Conservation (phyloP, 2,113 vertebrate species). For the Dasypus novemcinctus region DNA sequence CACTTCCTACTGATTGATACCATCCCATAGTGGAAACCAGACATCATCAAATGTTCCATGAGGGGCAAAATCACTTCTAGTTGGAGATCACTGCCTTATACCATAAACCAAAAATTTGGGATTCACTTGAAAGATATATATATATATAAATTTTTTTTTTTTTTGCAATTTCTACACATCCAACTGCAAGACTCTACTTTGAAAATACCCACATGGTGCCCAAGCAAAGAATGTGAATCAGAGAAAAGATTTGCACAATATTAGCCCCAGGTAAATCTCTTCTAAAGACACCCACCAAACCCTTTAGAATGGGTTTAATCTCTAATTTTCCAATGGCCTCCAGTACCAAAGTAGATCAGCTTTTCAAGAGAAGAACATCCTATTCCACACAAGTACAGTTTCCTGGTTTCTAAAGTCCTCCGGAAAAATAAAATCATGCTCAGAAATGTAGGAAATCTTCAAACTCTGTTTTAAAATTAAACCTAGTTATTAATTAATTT, state of each 20-base stretch:
- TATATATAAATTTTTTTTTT: too few relatives aligned
- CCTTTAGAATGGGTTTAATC: not conserved
- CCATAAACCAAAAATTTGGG: not conserved
- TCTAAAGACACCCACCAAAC: rapidly evolving
- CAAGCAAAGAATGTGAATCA: not conserved
- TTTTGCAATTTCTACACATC: not conserved
- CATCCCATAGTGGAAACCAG: not conserved
- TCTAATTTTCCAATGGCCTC: not conserved
- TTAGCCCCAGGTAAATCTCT: not conserved
- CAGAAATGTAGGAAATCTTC: not conserved
- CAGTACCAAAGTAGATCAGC: not conserved
- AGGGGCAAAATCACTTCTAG: not conserved
- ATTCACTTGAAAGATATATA: not conserved
- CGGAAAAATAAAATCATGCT: not conserved
- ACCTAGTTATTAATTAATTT: too few relatives aligned
- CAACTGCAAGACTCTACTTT: not conserved
- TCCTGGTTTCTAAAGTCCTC: not conserved
- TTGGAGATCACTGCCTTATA: too few relatives aligned
- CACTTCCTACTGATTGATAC: too few relatives aligned
- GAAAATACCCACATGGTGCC: not conserved
- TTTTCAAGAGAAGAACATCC: rapidly evolving
- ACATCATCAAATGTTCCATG: not conserved
- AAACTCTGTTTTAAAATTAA: not conserved
- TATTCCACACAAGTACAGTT: not conserved
- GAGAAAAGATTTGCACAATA: not conserved